phyloP scores from a whole-genome alignment of 2,888 invertebrate species.

The Drepana falcataria region DNA sequence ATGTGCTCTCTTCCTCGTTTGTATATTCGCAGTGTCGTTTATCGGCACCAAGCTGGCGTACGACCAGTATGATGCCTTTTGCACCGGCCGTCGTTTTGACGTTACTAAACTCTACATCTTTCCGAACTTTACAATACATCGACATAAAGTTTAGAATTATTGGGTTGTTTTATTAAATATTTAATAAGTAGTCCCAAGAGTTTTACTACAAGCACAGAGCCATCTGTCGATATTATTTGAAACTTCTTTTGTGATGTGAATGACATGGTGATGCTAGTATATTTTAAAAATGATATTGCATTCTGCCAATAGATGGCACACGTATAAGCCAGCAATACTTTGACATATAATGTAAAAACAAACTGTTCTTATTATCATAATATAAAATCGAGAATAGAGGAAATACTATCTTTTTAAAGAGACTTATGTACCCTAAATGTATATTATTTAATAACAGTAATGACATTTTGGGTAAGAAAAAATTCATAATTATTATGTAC shows the following conservation, averaged over 20 bases:
- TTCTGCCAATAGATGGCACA: neutral
- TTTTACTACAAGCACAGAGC: neutral
- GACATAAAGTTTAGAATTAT: constrained; percentile 2
- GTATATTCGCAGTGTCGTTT: constrained; percentile 45
- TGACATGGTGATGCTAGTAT: neutral
- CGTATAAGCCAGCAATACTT: neutral
- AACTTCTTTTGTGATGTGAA: neutral
- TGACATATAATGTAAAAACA: too few species aligned
- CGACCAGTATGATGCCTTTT: constrained; percentile 54
- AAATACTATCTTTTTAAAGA: too few species aligned
- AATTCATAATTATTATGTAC: too few species aligned
- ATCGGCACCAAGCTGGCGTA: constrained; percentile 50
- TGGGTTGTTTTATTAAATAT: constrained; percentile 14
- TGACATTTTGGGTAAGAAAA: too few species aligned
- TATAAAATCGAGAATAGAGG: too few species aligned
- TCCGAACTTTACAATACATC: constrained; percentile 35
- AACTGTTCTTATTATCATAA: too few species aligned
- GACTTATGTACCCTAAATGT: too few species aligned
- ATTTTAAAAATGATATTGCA: neutral
- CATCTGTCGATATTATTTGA: neutral
- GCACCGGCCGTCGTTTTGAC: constrained; percentile 40
- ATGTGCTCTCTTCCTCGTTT: constrained; percentile 54
- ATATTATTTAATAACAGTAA: too few species aligned
- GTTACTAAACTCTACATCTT: constrained; percentile 46
- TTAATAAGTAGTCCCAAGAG: neutral